A percentile compares a stretch with the other conserved stretches of the same genome.
phyloP scores from a whole-genome alignment of 1,140 invertebrate genomes.

The Euura lappo region DNA sequence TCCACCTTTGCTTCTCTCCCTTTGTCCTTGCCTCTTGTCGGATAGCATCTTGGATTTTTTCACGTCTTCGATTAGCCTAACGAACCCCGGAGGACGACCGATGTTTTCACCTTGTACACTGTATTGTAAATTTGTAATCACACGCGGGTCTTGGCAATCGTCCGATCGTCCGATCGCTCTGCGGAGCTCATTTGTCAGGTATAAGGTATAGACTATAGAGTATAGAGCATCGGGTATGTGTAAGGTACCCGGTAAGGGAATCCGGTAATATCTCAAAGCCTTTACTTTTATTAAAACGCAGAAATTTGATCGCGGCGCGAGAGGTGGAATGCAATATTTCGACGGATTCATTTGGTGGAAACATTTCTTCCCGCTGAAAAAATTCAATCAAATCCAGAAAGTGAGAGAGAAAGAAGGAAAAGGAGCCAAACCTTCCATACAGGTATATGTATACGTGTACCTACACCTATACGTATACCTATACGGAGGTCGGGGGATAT shows the following conservation, averaged over 20 bases:
- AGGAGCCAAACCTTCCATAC: background rate
- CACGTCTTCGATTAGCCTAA: background rate
- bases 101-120: background rate
- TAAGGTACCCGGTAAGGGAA: no score
- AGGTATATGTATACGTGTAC: no score
- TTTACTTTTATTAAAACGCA: constrained; percentile 55
- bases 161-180: no score
- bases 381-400: constrained; percentile 61
- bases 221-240: background rate
- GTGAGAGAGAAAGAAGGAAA: constrained; percentile 43
- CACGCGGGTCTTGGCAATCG: background rate
- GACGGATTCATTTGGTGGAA: constrained; percentile 63
- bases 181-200: no score
- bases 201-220: background rate
- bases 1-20: background rate
- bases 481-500: no score
- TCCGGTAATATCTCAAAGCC: no score
- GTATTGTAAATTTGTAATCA: background rate
- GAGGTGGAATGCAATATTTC: constrained; percentile 63
- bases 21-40: constrained; percentile 25
- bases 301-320: constrained; percentile 52
- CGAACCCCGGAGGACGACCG: background rate
- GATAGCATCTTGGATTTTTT: constrained; percentile 3
- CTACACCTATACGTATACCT: no score
- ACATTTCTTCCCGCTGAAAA: constrained; percentile 60